These are phyloP conservation scores for Hypanus sabinus DNA, from an alignment of 2,113 vertebrate species.

Conservation along the genomic window DNA sequence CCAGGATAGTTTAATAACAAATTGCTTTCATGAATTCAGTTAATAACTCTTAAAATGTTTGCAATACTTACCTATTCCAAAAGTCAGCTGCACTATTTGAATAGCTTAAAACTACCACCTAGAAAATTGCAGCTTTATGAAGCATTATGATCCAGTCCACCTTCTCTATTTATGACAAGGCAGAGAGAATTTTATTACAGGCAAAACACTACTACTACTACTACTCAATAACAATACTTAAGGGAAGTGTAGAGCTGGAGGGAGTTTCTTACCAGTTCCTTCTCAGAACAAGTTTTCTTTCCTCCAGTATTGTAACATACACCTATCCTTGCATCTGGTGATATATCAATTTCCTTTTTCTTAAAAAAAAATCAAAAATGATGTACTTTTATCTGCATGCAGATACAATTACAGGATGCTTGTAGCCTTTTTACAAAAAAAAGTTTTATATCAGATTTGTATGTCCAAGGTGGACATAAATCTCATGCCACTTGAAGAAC, in stretches of 20 bases:
- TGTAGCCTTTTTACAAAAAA: too few species aligned
- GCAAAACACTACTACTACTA: neutral
- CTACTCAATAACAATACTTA: neutral
- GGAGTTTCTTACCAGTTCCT: neutral
- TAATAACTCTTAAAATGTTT: neutral
- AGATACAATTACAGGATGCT: too few species aligned
- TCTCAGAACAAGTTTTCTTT: neutral
- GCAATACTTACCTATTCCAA: neutral
- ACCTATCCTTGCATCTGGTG: too few species aligned
- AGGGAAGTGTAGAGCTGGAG: neutral
- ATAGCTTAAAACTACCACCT: neutral
- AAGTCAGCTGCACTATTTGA: neutral
- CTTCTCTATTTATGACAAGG: neutral
- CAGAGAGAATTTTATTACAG: neutral
- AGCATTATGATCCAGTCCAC: neutral
- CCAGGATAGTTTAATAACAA: neutral
- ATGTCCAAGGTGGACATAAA: too few species aligned
- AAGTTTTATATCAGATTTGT: too few species aligned
- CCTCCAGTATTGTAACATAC: neutral
- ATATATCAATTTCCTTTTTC: too few species aligned
- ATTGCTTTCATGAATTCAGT: neutral
- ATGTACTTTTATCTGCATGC: too few species aligned
- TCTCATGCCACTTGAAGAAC: too few species aligned
- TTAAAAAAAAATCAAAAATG: too few species aligned
- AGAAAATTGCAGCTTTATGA: conserved; percentile 3